These are phyloP conservation scores for Megaceryle torquata DNA, from an alignment of 2,113 vertebrate genomes.

Conservation along the genomic window DNA sequence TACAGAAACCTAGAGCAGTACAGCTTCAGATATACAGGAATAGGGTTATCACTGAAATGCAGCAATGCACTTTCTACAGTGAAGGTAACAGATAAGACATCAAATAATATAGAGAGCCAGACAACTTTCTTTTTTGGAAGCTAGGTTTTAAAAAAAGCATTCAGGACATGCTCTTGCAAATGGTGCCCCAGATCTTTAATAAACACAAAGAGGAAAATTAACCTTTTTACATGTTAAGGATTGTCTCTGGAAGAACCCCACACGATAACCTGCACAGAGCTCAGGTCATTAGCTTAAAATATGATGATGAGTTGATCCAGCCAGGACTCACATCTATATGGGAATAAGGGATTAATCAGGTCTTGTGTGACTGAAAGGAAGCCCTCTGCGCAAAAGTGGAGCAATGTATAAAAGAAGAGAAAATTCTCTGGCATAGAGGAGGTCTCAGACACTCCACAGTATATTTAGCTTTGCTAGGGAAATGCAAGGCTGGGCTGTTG, in stretches of 20 bases:
- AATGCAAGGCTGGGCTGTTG: not conserved
- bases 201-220: not conserved
- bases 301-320: not conserved
- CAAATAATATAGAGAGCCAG: not conserved
- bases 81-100: constrained; percentile 9
- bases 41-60: constrained; percentile 11
- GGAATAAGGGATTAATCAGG: not conserved
- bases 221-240: not conserved
- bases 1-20: not conserved
- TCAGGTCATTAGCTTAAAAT: not conserved
- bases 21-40: not conserved
- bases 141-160: not conserved
- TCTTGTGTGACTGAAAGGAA: not conserved
- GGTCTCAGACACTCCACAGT: not conserved
- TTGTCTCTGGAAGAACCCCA: not conserved
- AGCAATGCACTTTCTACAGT: not conserved
- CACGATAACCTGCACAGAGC: rapidly evolving
- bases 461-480: not conserved
- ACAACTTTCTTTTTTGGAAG: not conserved
- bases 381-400: not conserved
- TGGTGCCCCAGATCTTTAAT: not conserved
- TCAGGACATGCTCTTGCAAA: not conserved
- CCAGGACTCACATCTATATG: not conserved
- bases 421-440: not conserved
- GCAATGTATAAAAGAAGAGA: not conserved